Evolutionary conservation across 2,888 invertebrate species (phyloP).

Genomic region (Cerastis rubricosa): DNA sequence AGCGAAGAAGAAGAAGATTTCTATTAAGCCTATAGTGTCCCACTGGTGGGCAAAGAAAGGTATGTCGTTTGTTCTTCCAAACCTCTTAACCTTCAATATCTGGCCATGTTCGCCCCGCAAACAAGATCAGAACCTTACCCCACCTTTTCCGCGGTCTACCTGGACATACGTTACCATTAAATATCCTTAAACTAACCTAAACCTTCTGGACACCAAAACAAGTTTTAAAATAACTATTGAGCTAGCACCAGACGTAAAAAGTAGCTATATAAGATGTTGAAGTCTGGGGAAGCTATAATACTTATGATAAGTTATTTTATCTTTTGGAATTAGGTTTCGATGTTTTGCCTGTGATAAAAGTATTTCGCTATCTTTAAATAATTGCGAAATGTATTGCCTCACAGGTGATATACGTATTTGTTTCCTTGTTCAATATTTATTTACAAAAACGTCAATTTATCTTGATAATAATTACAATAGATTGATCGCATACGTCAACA

Average conservation of each 20-base stretch:
- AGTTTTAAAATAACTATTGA: neutral
- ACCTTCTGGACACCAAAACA: neutral
- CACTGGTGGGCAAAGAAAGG: too few species aligned
- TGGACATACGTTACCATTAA: too few species aligned
- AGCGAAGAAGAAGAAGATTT: too few species aligned
- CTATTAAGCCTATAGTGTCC: too few species aligned
- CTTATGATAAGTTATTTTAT: conserved; percentile 27
- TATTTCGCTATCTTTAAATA: conserved; percentile 27
- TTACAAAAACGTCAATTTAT: neutral
- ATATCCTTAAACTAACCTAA: neutral
- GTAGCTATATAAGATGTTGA: neutral
- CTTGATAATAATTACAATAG: neutral
- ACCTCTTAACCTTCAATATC: too few species aligned
- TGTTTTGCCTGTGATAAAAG: conserved; percentile 12
- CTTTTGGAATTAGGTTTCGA: neutral
- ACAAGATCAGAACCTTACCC: too few species aligned
- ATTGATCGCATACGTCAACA: neutral
- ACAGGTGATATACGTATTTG: neutral
- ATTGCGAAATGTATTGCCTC: conserved; percentile 1
- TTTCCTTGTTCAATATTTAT: conserved; percentile 6
- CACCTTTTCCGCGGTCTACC: too few species aligned
- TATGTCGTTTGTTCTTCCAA: too few species aligned
- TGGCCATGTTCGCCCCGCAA: too few species aligned
- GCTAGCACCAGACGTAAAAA: neutral
- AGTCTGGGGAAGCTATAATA: neutral